Conservation (phyloP, 1,140 invertebrate genomes). For the Globodera ellingtonae region DNA sequence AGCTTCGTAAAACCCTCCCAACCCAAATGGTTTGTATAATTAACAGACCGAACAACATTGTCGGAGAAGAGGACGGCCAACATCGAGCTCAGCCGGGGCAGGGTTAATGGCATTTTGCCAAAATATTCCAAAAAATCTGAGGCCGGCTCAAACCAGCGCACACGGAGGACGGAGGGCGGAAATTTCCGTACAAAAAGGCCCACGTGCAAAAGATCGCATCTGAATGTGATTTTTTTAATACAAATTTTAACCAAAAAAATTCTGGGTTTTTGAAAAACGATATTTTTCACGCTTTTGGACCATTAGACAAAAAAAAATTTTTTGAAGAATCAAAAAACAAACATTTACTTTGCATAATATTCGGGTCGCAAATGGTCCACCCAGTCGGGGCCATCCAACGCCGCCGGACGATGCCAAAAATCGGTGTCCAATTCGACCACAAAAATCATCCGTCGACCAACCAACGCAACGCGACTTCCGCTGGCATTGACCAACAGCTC, state of each 20-base stretch:
- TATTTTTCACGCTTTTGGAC: not conserved
- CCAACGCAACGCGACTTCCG: conserved; percentile 28
- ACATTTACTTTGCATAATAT: conserved; percentile 23
- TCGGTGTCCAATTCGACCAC: conserved; percentile 33
- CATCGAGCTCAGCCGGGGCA: not conserved
- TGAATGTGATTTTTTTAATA: not conserved
- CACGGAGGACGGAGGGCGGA: conserved; percentile 1
- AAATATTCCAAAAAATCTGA: conserved; percentile 13
- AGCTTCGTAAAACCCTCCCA: not conserved
- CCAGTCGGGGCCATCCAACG: conserved; percentile 10
- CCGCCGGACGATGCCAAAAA: conserved; percentile 8
- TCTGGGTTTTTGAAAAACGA: not conserved
- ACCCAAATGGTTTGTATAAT: not conserved
- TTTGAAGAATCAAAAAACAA: not conserved
- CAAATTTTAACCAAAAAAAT: not conserved
- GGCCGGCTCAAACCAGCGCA: conserved; percentile 20
- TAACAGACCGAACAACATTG: conserved; percentile 15
- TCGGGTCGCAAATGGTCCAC: conserved; percentile 18
- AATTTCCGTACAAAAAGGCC: conserved; percentile 26
- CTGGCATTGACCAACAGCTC: conserved; percentile 31
- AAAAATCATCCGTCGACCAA: conserved; percentile 29
- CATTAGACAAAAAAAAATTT: not conserved
- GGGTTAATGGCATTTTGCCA: not conserved
- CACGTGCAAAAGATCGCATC: conserved; percentile 20
- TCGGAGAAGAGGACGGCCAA: conserved; percentile 22